phyloP scores from a whole-genome alignment of 2,888 invertebrate species.

The Xestia rhomboidea region DNA sequence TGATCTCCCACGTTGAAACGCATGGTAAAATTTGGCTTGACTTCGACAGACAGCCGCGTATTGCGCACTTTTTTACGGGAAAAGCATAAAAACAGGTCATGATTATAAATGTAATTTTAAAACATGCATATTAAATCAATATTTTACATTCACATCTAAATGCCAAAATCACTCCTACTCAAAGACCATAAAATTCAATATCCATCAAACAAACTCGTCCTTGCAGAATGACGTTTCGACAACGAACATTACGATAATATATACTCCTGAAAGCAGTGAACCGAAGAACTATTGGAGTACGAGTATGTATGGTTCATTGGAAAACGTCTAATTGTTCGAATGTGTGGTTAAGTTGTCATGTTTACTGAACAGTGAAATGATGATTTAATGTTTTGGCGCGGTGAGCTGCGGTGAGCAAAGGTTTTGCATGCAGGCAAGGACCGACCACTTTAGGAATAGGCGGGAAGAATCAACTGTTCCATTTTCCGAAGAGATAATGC shows the following conservation, averaged over 20 bases:
- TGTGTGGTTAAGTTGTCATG: not conserved
- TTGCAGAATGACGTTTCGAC: constrained; percentile 36
- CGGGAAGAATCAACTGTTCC: not conserved
- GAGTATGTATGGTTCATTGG: constrained; percentile 31
- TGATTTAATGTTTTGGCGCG: not conserved
- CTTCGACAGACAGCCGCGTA: not conserved
- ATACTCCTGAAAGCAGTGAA: constrained; percentile 38
- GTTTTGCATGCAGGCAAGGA: not conserved
- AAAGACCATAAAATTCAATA: constrained; percentile 18
- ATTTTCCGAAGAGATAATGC: not conserved
- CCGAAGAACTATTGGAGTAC: constrained; percentile 44
- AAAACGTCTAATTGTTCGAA: constrained; percentile 29
- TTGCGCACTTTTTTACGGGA: not conserved
- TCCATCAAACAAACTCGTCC: constrained; percentile 17
- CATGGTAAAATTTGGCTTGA: not conserved
- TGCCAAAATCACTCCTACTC: not conserved
- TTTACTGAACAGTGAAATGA: constrained; percentile 8
- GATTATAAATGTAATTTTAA: constrained; percentile 6
- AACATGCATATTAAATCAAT: constrained; percentile 27
- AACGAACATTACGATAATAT: constrained; percentile 22
- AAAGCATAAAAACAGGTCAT: not conserved
- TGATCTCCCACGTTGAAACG: not conserved
- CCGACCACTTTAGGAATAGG: not conserved
- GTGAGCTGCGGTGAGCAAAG: not conserved
- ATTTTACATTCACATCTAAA: constrained; percentile 24